Percentiles rank a stretch among this genome's conserved stretches.
phyloP scores from a whole-genome alignment of 2,113 vertebrate genomes.

The Cinclus cinclus region DNA sequence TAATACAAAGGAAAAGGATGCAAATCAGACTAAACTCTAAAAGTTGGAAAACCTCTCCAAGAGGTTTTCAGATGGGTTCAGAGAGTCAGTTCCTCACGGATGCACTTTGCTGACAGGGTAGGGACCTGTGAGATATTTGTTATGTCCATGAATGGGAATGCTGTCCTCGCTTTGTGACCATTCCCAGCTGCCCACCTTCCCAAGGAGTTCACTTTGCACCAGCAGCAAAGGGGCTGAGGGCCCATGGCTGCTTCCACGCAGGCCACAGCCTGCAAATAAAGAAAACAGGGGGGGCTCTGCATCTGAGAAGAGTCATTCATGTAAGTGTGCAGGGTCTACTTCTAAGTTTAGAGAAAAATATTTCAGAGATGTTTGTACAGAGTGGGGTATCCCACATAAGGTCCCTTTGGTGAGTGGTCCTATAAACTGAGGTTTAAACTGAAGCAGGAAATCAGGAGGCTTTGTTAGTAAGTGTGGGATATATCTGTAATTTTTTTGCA shows the following conservation, averaged over 20 bases:
- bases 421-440: background rate
- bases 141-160: background rate
- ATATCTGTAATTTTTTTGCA: background rate
- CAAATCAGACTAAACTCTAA: background rate
- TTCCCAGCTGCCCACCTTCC: background rate
- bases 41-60: background rate
- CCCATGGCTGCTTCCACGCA: rapidly evolving
- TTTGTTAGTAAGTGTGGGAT: background rate
- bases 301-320: background rate
- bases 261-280: background rate
- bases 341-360: background rate
- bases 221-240: background rate
- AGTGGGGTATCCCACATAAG: background rate
- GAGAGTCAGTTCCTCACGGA: background rate
- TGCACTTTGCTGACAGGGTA: background rate
- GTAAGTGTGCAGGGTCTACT: background rate
- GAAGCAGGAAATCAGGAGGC: background rate
- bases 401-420: background rate
- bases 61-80: background rate
- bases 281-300: background rate
- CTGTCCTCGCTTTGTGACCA: rapidly evolving
- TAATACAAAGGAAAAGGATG: background rate
- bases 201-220: background rate
- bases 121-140: rapidly evolving
- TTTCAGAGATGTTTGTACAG: background rate